Base-by-base conservation (phyloP, 2,888 invertebrate species). In the Caradrina kadenii region DNA sequence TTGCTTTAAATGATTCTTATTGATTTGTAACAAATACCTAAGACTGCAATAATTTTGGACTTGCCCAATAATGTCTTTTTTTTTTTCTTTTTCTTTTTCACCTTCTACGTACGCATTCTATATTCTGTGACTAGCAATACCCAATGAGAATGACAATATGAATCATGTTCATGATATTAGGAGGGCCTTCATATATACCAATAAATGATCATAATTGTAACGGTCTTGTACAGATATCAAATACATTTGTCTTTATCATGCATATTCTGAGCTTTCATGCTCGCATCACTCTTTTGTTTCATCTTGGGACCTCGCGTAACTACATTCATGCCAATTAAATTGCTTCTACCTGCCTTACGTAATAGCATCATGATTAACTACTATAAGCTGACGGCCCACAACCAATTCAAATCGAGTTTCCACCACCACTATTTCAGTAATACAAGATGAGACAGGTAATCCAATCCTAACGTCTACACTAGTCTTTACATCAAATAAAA, bases 361-460 rank as follows among this genome's bases (percentile, higher is more conserved):
- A 49, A 31, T 17, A 63, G 26, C 52, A 54, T 63, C 26, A 21
- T 67, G 19, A 45, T 35, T 45, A 22, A 48, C 26, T 70, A 48
- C n/a, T 49, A 13, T 45, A 79, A 74, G 80, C 64, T 59, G 6
- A 45, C 53, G 60, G 75, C 78, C 87, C 88, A 76, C 73, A 84
- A 84, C 84, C 88, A 79, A 80, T 77, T 80, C 69, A 74, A 61
- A 79, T 69, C 67, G 67, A 75, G 64, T 73, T 71, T 73, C 85
- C 85, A 80, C 86, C 91, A 89, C 89, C 90, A 85, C 79, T 81
- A 15, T 65, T 69, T 70, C 68, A 72, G 63, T 79, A 73, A 80
- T 69, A 81, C 87, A 89, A 92, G 92, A 92, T 92, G 92, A 92
- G 92, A 92, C 90, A 88, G 91, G 91, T 88, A 87, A 79, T 76